Conservation (phyloP, 2,797 vertebrate genomes). For the Buceros bicornis region DNA sequence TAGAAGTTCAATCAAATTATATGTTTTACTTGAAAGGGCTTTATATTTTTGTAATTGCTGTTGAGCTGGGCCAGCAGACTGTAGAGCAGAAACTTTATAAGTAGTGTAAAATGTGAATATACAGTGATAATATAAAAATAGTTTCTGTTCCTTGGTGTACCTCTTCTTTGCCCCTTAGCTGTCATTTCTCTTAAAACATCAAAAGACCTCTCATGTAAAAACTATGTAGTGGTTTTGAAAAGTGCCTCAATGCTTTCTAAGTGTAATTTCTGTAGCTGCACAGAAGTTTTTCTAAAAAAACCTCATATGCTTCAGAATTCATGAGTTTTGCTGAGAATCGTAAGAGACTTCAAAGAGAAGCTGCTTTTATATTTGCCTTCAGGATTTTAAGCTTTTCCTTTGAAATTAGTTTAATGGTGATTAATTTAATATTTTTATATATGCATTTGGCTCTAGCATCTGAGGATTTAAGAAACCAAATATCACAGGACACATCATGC, state of each 20-base stretch:
- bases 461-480: background rate
- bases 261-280: background rate
- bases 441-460: background rate
- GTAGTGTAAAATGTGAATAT: background rate
- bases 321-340: background rate
- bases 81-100: background rate
- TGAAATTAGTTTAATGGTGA: background rate
- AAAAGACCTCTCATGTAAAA: background rate
- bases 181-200: background rate
- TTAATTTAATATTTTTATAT: background rate
- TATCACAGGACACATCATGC: background rate
- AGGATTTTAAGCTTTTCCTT: background rate
- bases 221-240: background rate
- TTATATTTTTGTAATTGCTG: background rate
- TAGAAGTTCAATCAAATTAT: background rate
- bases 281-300: background rate
- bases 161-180: background rate
- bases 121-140: background rate
- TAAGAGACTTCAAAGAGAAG: background rate
- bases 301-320: fast-evolving
- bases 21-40: background rate
- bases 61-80: background rate
- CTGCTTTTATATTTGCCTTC: background rate
- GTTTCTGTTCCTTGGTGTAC: background rate
- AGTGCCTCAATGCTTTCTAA: background rate